phyloP scores from a whole-genome alignment of 1,140 invertebrate species.

The Cydia amplana region DNA sequence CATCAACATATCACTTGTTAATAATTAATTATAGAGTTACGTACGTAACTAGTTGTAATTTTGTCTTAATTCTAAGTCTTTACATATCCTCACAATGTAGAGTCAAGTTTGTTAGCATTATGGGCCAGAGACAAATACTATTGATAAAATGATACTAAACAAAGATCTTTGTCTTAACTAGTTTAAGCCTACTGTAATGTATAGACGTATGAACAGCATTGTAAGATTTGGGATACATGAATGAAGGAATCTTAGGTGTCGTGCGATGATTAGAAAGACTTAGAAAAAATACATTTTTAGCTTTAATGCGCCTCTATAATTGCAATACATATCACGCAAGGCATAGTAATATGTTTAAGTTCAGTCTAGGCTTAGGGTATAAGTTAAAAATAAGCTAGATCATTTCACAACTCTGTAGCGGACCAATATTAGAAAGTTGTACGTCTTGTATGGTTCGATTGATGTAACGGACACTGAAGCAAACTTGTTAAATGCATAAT shows the following conservation, averaged over 20 bases:
- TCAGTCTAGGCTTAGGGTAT: conserved; percentile 71
- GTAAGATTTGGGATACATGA: not conserved
- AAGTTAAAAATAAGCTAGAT: conserved; percentile 72
- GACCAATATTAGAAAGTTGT: conserved; percentile 80
- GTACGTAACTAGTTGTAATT: conserved; percentile 61
- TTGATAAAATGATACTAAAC: not conserved
- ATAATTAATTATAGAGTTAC: conserved; percentile 74
- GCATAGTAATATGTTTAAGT: conserved; percentile 73
- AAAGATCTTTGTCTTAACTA: conserved; percentile 8
- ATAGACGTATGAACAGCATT: not conserved
- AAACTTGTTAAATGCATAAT: not conserved
- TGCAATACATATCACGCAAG: conserved; percentile 78
- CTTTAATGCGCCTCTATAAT: conserved; percentile 71
- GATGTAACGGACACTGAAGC: conserved; percentile 1
- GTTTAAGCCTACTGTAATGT: conserved; percentile 7
- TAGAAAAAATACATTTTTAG: conserved; percentile 53
- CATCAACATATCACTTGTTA: conserved; percentile 79
- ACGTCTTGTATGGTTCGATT: conserved; percentile 55
- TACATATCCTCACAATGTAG: conserved; percentile 71
- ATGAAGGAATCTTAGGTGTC: conserved; percentile 27
- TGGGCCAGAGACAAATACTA: conserved; percentile 27
- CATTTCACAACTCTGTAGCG: conserved; percentile 76
- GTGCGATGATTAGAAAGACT: conserved; percentile 41
- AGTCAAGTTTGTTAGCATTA: conserved; percentile 40
- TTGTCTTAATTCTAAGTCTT: conserved; percentile 71